Evolutionary conservation across 2,797 vertebrate species (phyloP), one percentile per base, ranked within the genome.

Genomic region (Cichlasoma orientale): DNA sequence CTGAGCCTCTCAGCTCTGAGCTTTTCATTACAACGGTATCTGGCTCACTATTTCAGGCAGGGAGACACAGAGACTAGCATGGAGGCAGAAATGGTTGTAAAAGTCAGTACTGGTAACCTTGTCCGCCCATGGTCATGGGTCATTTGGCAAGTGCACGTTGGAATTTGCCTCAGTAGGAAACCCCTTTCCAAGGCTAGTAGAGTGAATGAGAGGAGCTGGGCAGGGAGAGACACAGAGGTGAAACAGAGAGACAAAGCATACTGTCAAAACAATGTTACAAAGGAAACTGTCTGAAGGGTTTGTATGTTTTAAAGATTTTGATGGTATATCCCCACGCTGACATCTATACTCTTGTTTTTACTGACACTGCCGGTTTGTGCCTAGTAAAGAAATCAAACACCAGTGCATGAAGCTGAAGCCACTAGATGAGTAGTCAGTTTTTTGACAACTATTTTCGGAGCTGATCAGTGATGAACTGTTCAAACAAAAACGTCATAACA

Each of bases 131-230:
- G 86, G 94, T 94, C 92, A 94, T 89, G 90, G 91, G 95, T 96
- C 95, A 95, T 89, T 95, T 93, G 93, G 93, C 94, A 93, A 92
- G 93, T 86, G 89, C 88, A 92, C 63, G 90, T 87, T 87, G 89
- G 93, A 96, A 95, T 95, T 94, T 88, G 93, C 93, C 93, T 94
- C 92, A 89, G 92, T 94, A 94, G 94, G 93, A 95, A 93, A 92
- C 72, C 89, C 92, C 89, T 92, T 87, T 87, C 86, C 77, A 73
- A 88, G 87, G 82, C 75, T 81, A 79, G 78, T 27, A 74, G 90
- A 86, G 90, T 85, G 93, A 92, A 83, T 85, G 91, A 92, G 90
- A 80, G 84, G 90, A 90, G 82, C 84, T 72, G 77, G 78, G 58
- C 79, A 84, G 88, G 78, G 76, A 88, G 85, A 85, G 78, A 76